A percentile compares a stretch with the other conserved stretches of the same genome.
These are phyloP conservation scores for Montifringilla adamsi DNA, from an alignment of 2,113 vertebrate genomes.

Conservation along the genomic window DNA sequence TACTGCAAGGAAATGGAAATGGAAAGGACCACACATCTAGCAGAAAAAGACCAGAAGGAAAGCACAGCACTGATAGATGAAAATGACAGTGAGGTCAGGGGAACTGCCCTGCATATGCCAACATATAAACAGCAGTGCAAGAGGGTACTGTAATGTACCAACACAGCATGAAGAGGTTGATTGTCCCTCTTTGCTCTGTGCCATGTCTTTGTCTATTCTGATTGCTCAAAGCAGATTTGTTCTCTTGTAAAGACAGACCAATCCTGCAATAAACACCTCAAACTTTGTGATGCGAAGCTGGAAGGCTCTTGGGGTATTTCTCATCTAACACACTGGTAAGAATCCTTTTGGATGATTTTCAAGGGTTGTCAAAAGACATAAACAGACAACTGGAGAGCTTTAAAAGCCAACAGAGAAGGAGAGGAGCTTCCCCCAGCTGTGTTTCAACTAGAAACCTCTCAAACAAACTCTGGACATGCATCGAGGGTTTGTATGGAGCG, in stretches of 20 bases:
- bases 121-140: neutral
- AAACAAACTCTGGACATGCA: neutral
- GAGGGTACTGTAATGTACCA: neutral
- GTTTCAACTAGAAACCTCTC: neutral
- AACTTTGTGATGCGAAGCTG: neutral
- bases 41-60: neutral
- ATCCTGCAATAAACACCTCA: neutral
- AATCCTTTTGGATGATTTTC: neutral
- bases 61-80: neutral
- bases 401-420: neutral
- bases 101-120: neutral
- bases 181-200: neutral
- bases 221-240: neutral
- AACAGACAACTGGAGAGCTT: neutral
- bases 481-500: neutral
- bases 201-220: neutral
- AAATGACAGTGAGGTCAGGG: neutral
- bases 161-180: rapidly evolving
- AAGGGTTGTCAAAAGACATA: neutral
- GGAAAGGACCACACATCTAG: neutral
- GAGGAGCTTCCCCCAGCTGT: rapidly evolving
- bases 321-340: neutral
- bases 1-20: neutral
- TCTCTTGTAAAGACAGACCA: neutral
- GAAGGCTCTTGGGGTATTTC: neutral